These are phyloP conservation scores for Sarcoramphus papa DNA, from an alignment of 2,797 vertebrate species.

Conservation along the genomic window DNA sequence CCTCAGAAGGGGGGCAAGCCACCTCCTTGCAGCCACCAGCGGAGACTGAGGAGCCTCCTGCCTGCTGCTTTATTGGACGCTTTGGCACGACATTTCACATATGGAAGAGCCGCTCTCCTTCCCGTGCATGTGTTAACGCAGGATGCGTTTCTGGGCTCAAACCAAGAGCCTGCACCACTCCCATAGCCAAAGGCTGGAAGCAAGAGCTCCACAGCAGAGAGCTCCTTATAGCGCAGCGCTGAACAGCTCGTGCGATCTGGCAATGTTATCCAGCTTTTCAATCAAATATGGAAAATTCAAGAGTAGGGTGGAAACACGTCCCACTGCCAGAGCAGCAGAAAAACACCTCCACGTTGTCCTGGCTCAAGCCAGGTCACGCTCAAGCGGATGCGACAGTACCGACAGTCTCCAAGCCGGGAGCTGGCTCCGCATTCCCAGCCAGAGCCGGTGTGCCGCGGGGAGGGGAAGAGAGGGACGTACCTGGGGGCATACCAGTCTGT, in stretches of 20 bases:
- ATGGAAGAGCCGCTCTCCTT: background rate
- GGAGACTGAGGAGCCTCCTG: background rate
- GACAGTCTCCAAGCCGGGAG: background rate
- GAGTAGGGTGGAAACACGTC: accelerated
- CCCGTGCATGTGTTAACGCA: accelerated
- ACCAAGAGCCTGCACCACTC: background rate
- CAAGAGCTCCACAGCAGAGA: background rate
- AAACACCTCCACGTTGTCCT: accelerated
- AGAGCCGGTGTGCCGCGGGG: background rate
- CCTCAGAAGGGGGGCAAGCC: background rate
- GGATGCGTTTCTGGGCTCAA: background rate
- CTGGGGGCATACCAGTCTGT: constrained; percentile 87
- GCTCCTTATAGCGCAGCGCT: background rate
- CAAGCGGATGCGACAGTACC: background rate
- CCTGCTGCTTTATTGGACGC: background rate
- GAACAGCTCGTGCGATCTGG: background rate
- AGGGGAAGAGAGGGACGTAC: constrained; percentile 56
- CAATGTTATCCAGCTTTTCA: background rate
- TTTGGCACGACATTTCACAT: background rate
- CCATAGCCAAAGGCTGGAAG: background rate
- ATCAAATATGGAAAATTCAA: background rate
- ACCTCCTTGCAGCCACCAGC: accelerated
- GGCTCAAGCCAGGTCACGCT: accelerated
- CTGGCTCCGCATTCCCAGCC: background rate
- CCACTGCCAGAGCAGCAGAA: background rate